phyloP scores from a whole-genome alignment of 2,797 vertebrate genomes.

The Pangasius krempfi region DNA sequence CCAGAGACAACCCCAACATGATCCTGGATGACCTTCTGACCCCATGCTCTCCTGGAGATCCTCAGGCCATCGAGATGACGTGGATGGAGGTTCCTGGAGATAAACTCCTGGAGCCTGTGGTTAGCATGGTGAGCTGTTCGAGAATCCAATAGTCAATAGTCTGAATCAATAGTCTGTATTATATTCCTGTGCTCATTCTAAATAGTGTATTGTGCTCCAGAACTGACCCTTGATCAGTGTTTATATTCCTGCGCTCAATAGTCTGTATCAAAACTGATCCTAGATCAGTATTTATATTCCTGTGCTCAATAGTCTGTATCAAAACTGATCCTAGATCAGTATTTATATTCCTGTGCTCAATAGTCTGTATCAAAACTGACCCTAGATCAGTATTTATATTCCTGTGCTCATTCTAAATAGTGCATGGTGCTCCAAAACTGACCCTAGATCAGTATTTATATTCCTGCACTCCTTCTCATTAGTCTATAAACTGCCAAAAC shows the following conservation, averaged over 20 bases:
- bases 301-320: background rate
- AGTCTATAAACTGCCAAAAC: background rate
- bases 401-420: too few relatives aligned
- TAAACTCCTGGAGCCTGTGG: constrained; percentile 89
- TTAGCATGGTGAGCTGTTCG: constrained; percentile 82
- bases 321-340: background rate
- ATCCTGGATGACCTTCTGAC: constrained; percentile 86
- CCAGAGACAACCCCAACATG: constrained; percentile 77
- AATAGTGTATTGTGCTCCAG: too few relatives aligned
- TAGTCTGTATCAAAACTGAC: too few relatives aligned
- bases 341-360: background rate
- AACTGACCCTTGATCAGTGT: background rate
- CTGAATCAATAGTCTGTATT: too few relatives aligned
- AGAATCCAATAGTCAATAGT: too few relatives aligned
- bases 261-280: too few relatives aligned
- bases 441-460: background rate
- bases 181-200: background rate
- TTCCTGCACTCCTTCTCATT: background rate
- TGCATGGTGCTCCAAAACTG: too few relatives aligned
- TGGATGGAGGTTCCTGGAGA: constrained; percentile 97
- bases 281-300: background rate
- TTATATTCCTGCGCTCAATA: background rate
- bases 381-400: background rate
- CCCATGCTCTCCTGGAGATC: constrained; percentile 94
- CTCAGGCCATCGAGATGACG: constrained; percentile 89